These are phyloP conservation scores for Ormyrus thymus DNA, from an alignment of 2,888 invertebrate species.

Conservation along the genomic window DNA sequence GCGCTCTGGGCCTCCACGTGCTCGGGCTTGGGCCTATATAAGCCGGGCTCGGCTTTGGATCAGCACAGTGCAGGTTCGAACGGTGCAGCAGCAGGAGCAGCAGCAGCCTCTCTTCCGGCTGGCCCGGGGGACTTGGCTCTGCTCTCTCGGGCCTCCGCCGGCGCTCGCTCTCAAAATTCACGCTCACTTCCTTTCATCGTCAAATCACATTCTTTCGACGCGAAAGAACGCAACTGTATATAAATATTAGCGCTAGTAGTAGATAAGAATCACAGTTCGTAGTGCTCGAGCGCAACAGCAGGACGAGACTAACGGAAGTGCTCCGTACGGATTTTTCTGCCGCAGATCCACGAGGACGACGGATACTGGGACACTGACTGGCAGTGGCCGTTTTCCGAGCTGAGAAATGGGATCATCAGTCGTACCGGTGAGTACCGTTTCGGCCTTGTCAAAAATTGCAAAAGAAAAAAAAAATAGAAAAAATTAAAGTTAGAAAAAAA, in stretches of 20 bases:
- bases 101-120: slow-evolving; percentile 28
- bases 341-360: slow-evolving; percentile 62
- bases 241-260: background rate
- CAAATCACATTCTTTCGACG: slow-evolving; percentile 9
- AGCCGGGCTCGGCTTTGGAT: slow-evolving; percentile 56
- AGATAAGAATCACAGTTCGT: too few species aligned
- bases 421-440: slow-evolving; percentile 69
- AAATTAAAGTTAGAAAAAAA: slow-evolving; percentile 14
- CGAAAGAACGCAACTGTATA: slow-evolving; percentile 47
- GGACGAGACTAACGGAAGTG: slow-evolving; percentile 58
- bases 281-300: too few species aligned
- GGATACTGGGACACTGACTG: background rate
- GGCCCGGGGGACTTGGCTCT: slow-evolving; percentile 32
- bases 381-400: slow-evolving; percentile 33
- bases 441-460: slow-evolving; percentile 60
- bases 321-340: slow-evolving; percentile 63
- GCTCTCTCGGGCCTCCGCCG: background rate
- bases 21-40: slow-evolving; percentile 63
- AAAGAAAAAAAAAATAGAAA: slow-evolving; percentile 29
- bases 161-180: background rate
- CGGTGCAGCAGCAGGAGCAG: background rate
- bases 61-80: slow-evolving; percentile 62
- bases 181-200: background rate
- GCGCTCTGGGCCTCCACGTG: slow-evolving; percentile 24
- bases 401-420: slow-evolving; percentile 42